Percentiles rank a stretch among this genome's conserved stretches.
phyloP scores from a whole-genome alignment of 2,888 invertebrate species.

The Ceraclea dissimilis region DNA sequence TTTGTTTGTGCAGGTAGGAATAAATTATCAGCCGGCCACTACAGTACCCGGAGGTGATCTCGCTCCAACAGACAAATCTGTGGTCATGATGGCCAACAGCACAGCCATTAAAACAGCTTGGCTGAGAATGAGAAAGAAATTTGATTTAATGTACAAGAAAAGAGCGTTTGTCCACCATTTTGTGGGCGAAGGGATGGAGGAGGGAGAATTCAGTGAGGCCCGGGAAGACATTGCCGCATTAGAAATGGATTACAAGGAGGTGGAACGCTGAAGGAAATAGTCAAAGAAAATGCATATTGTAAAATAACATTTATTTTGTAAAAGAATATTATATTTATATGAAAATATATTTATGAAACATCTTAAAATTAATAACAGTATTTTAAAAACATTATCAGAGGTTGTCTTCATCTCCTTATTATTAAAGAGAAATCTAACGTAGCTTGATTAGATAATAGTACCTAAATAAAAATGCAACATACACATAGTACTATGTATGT shows the following conservation, averaged over 20 bases:
- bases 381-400: too few species aligned
- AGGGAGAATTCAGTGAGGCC: slow-evolving; percentile 56
- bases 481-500: too few species aligned
- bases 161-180: slow-evolving; percentile 87
- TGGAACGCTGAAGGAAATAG: slow-evolving; percentile 38
- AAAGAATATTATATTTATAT: neutral
- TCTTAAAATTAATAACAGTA: too few species aligned
- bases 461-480: too few species aligned
- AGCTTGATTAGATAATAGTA: too few species aligned
- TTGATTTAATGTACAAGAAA: slow-evolving; percentile 72
- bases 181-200: slow-evolving; percentile 65
- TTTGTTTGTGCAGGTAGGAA: slow-evolving; percentile 50
- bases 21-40: slow-evolving; percentile 69
- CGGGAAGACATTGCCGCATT: slow-evolving; percentile 55
- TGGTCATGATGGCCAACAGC: slow-evolving; percentile 78
- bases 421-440: too few species aligned
- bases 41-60: slow-evolving; percentile 69
- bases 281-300: neutral
- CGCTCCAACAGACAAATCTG: slow-evolving; percentile 66
- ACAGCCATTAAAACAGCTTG: slow-evolving; percentile 74
- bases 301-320: neutral
- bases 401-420: too few species aligned
- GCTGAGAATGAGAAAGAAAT: slow-evolving; percentile 71
- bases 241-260: slow-evolving; percentile 59
- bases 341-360: neutral